Percentiles rank a stretch among this genome's conserved stretches.
phyloP scores from a whole-genome alignment of 2,888 invertebrate species.

The Stenolophus ochropezus region DNA sequence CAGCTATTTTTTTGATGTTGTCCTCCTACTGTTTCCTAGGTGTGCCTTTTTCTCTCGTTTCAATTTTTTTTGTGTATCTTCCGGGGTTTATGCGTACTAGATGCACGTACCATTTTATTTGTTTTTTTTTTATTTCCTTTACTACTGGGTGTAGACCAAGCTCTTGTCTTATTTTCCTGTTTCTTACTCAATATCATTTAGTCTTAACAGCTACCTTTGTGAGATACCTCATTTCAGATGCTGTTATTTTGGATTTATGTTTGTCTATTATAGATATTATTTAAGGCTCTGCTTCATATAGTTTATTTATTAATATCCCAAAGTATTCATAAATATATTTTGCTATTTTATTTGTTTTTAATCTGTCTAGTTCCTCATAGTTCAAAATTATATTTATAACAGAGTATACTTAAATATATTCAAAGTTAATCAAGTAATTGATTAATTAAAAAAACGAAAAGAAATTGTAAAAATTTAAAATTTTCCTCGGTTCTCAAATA shows the following conservation, averaged over 20 bases:
- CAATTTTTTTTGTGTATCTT: not conserved
- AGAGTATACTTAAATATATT: too few relatives aligned
- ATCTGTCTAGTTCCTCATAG: too few relatives aligned
- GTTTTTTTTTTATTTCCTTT: not conserved
- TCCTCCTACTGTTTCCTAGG: not conserved
- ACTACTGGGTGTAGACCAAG: not conserved
- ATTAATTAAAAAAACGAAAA: too few relatives aligned
- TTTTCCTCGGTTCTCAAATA: too few relatives aligned
- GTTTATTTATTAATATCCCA: too few relatives aligned
- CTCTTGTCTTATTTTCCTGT: not conserved
- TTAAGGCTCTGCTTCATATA: too few relatives aligned
- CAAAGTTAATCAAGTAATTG: too few relatives aligned
- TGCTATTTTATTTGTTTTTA: too few relatives aligned
- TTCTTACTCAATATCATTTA: not conserved
- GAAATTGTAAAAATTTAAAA: too few relatives aligned
- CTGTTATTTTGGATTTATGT: not conserved
- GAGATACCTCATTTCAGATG: not conserved
- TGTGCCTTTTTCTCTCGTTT: not conserved
- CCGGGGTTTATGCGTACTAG: not conserved
- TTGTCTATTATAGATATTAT: too few relatives aligned
- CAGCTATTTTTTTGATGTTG: not conserved
- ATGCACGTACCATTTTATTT: not conserved
- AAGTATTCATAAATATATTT: too few relatives aligned
- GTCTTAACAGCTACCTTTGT: not conserved
- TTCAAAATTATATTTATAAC: too few relatives aligned